Base-by-base conservation (phyloP, 2,113 vertebrate species). In the Notarius quadriscutis region DNA sequence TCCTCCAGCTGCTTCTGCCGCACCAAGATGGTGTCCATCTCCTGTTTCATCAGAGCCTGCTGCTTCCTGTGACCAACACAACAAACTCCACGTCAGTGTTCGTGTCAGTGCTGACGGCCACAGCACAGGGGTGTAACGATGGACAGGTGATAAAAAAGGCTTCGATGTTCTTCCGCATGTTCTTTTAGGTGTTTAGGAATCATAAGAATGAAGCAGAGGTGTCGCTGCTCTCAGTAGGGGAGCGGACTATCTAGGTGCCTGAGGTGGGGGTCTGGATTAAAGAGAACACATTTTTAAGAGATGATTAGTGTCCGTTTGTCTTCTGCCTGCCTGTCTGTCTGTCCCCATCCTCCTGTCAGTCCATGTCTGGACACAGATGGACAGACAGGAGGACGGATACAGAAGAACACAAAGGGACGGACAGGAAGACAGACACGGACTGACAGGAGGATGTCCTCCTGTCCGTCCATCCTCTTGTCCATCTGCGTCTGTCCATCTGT, bases 1-100 rank as follows among this genome's bases (percentile, higher is more conserved):
- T 98, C 97, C 90, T 99, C 98, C 4, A 99, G 93, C 87, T 99
- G 97, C 90, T 97, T 97, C 93, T 99, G 98, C 87, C 97, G 95
- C 87, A 96, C 84, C 89, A 98, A 92, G 93, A 99, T 96, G 80
- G 95, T 92, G 90, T 98, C 97, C 97, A 99, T 97, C 95, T 99
- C 98, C 91, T 99, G 97, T 91, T 98, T 99, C 94, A 97, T 95
- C 86, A 98, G 89, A 88, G 95, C 94, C 90, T 98, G 97, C 87
- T 98, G 97, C 92, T 97, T 98, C 91, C 98, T 99, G 93, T 5
- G 86, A 53, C 10, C 22, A 65, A 65, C 4, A 86, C 10, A 6
- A 22, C 48, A 67, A 5, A 51, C 50, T 0, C 50, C 48, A 7
- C 55, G 5, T 25, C 7, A 51, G 6, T 3, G 5, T 48, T 30